phyloP scores from a whole-genome alignment of 2,888 invertebrate species.

The Neria commutata region DNA sequence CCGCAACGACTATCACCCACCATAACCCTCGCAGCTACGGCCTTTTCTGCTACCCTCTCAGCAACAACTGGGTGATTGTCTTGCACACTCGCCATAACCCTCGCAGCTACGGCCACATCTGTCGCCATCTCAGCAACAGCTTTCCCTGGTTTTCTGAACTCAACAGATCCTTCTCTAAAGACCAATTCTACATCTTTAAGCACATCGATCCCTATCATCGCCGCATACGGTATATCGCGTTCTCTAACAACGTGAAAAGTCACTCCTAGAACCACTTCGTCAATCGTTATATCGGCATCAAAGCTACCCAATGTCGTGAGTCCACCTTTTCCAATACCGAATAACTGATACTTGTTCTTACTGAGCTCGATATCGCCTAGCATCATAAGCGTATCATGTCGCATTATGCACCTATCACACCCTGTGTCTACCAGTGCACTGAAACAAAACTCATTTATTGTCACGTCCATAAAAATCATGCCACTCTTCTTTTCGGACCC shows the following conservation, averaged over 20 bases:
- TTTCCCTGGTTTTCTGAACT: background rate
- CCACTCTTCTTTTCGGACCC: background rate
- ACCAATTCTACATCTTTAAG: background rate
- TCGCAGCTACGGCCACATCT: background rate
- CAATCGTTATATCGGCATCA: background rate
- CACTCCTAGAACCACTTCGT: background rate
- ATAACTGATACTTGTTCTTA: background rate
- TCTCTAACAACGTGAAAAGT: conserved; percentile 12
- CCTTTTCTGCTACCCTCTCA: no score
- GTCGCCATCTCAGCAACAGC: background rate
- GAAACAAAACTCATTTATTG: background rate
- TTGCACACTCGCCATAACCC: no score
- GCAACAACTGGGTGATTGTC: no score
- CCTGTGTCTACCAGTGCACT: conserved; percentile 22
- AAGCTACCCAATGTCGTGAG: conserved; percentile 13
- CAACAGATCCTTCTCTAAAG: background rate
- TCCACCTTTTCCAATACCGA: conserved; percentile 6
- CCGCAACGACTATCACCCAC: no score
- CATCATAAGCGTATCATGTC: conserved; percentile 12
- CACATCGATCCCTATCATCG: conserved; percentile 15
- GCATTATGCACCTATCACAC: conserved; percentile 12
- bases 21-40: no score
- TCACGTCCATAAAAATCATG: no score
- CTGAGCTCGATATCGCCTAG: background rate
- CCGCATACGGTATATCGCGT: conserved; percentile 3